Evolutionary conservation across 2,888 invertebrate species (phyloP).

Genomic region (Xestia sexstrigata): DNA sequence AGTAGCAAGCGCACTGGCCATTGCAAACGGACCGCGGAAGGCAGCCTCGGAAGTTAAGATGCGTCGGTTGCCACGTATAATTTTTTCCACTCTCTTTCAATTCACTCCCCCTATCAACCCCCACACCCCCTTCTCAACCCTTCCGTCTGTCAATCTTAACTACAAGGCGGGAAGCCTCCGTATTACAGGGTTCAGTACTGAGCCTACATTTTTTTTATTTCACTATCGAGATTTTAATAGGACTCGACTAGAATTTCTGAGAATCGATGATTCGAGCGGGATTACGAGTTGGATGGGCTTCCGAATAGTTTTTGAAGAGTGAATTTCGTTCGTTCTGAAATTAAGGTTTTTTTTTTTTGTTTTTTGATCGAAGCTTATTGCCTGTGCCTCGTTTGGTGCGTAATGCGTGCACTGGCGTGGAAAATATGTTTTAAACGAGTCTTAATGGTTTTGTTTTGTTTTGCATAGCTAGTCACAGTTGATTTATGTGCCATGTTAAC

Average conservation of each 20-base stretch:
- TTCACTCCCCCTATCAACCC: constrained; percentile 80
- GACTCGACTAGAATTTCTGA: constrained; percentile 76
- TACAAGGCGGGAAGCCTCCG: constrained; percentile 84
- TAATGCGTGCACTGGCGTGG: constrained; percentile 40
- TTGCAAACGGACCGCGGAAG: constrained; percentile 78
- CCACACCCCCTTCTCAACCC: constrained; percentile 82
- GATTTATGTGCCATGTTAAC: not conserved
- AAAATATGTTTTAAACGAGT: constrained; percentile 34
- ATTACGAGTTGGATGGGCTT: constrained; percentile 62
- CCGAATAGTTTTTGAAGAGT: constrained; percentile 63
- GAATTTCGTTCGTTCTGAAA: constrained; percentile 58
- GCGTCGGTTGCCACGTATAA: constrained; percentile 90
- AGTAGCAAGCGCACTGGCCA: constrained; percentile 62
- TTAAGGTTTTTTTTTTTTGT: constrained; percentile 41
- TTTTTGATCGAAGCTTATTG: constrained; percentile 34
- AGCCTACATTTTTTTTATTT: constrained; percentile 82
- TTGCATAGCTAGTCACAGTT: not conserved
- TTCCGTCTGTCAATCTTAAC: constrained; percentile 90
- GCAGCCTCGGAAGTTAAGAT: constrained; percentile 88
- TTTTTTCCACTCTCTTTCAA: constrained; percentile 89
- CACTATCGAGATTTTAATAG: constrained; percentile 84
- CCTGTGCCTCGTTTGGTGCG: constrained; percentile 43
- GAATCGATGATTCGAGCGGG: constrained; percentile 82
- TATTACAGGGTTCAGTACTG: constrained; percentile 82
- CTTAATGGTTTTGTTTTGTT: not conserved